Evolutionary conservation across 37 sponge, comb jelly and placozoan genomes (phyloP).

Genomic region (Aphrocallistes beatrix): DNA sequence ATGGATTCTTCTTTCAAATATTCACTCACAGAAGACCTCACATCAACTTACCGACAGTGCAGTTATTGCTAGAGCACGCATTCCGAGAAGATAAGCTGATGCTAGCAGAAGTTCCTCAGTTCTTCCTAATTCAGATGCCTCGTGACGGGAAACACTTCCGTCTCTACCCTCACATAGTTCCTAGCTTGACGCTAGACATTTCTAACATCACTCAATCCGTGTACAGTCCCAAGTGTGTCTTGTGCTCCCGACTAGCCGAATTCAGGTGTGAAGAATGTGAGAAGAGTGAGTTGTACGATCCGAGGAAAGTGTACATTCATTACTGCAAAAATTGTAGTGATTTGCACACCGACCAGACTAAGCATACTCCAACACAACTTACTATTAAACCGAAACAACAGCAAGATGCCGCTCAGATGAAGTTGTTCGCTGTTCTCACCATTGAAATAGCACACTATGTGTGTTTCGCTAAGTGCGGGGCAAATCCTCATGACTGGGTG

Average conservation of each 20-base stretch:
- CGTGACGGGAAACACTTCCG: slow-evolving; percentile 10
- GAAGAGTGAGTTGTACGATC: background rate
- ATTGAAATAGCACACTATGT: background rate
- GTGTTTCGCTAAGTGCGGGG: background rate
- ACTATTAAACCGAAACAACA: background rate
- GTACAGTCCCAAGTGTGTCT: background rate
- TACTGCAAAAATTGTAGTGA: background rate
- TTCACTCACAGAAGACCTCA: background rate
- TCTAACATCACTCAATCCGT: background rate
- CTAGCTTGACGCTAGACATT: background rate
- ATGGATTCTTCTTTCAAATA: slow-evolving; percentile 12
- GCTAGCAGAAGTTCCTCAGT: background rate
- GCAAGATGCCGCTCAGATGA: background rate
- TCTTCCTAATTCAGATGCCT: slow-evolving; percentile 3
- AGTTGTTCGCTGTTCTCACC: background rate
- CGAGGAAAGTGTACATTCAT: background rate
- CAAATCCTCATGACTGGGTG: background rate
- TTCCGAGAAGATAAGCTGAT: background rate
- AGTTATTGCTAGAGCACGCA: background rate
- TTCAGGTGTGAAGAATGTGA: background rate
- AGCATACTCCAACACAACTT: background rate
- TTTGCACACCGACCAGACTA: background rate
- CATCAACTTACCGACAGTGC: background rate
- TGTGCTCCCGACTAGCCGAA: background rate
- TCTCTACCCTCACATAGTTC: background rate